Percentiles rank a stretch among this genome's conserved stretches.
Evolutionary conservation across 1,140 invertebrate species (phyloP).

Genomic region (Maniola jurtina): DNA sequence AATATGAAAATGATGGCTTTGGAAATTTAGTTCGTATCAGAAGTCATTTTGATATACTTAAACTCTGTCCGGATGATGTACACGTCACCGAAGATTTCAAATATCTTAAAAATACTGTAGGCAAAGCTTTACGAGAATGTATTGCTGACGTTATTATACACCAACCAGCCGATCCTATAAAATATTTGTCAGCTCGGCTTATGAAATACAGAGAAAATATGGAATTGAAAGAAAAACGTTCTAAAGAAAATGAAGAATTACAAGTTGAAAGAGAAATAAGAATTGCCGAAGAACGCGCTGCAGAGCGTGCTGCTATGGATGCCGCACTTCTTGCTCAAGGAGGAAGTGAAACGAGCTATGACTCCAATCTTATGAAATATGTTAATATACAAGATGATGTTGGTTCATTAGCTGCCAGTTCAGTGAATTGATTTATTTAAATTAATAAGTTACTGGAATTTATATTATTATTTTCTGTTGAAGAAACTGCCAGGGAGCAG

Average conservation of each 20-base stretch:
- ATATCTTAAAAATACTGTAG: constrained; percentile 63
- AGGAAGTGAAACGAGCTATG: constrained; percentile 63
- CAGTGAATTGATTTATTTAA: constrained; percentile 14
- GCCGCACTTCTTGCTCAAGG: constrained; percentile 43
- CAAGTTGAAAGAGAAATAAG: constrained; percentile 56
- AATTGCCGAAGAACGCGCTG: constrained; percentile 54
- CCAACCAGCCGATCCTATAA: constrained; percentile 67
- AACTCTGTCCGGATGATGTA: constrained; percentile 59
- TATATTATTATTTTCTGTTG: neutral
- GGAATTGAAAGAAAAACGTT: constrained; percentile 57
- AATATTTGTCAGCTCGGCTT: constrained; percentile 55
- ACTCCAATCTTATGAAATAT: constrained; percentile 65
- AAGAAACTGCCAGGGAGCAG: neutral
- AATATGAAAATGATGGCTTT: constrained; percentile 72
- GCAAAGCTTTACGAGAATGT: constrained; percentile 57
- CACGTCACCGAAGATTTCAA: constrained; percentile 65
- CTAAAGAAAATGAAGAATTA: constrained; percentile 56
- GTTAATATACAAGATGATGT: constrained; percentile 42
- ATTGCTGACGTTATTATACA: constrained; percentile 60
- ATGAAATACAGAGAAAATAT: constrained; percentile 66
- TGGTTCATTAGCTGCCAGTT: constrained; percentile 38
- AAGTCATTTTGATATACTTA: constrained; percentile 60
- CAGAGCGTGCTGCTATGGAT: constrained; percentile 54
- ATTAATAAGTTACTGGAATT: neutral
- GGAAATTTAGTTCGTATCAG: constrained; percentile 70